Evolutionary conservation across 2,888 invertebrate species (phyloP), one percentile per base, ranked within the genome.

Genomic region (Hofmannophila pseudospretella): DNA sequence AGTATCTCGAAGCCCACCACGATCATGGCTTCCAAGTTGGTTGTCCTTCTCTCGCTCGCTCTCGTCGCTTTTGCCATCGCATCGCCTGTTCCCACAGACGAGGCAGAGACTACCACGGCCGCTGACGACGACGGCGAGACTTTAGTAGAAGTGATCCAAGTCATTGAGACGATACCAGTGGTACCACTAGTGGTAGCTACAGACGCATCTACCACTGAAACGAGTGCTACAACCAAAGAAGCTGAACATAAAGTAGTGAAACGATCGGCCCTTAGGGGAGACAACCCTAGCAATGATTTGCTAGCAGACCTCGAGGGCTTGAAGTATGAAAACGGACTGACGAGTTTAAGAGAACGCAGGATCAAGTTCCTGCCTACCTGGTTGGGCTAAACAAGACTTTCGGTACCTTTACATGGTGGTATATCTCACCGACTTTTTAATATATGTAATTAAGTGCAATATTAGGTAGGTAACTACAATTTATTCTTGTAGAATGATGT

Each of bases 291-390:
- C 46, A 74, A 72, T 39, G 84, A 82, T 38, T 53, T 86, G 12
- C 45, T 85, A 31, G 69, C 71, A n/a, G 66, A 73, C 33, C 59
- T 67, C n/a, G 82, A 85, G 4, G 71, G 65, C 2, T 52, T 67
- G 1, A 53, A 67, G 9, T 67, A 66, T 29, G 79, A 79, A 25
- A 67, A 67, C 26, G 69, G 68, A 1, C 42, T 74, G 5, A 56
- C 68, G 1, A 67, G 70, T 40, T 39, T 84, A 1, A 78, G 61
- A 27, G 78, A 78, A 4, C 67, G 86, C 39, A 78, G 79, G 54
- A 85, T 86, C 28, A 85, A 79, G 54, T 76, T 81, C 39, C 60
- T 86, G 7, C 86, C 86, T 1, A 67, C 82, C 4, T 86, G 79
- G 78, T 60, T 70, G 26, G 86, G 85, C 33, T 79, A 70, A 70